Conservation (phyloP, 2,888 invertebrate genomes). For the Melieria omissa region DNA sequence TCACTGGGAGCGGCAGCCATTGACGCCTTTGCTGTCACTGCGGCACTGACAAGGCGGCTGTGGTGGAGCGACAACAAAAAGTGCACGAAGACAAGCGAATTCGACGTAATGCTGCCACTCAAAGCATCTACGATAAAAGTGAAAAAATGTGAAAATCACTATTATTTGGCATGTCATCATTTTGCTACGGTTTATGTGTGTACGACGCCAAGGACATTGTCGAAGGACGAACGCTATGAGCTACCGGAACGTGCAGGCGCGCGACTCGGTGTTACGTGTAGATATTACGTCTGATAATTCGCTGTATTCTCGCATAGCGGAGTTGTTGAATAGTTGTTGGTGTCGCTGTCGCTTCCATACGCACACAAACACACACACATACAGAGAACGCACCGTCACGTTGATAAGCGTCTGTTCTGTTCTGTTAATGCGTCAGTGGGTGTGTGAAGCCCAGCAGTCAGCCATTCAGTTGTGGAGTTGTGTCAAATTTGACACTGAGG, state of each 20-base stretch:
- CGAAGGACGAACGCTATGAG: too few relatives aligned
- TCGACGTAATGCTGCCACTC: slow-evolving; percentile 4
- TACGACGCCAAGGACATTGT: too few relatives aligned
- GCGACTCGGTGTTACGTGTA: too few relatives aligned
- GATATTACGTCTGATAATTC: too few relatives aligned
- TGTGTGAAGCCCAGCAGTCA: too few relatives aligned
- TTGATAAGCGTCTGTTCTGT: not conserved
- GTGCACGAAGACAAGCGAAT: not conserved
- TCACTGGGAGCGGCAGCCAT: not conserved
- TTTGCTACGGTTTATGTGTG: not conserved
- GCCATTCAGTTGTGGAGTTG: too few relatives aligned
- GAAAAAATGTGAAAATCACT: slow-evolving; percentile 26
- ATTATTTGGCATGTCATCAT: slow-evolving; percentile 31
- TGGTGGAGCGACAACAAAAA: not conserved
- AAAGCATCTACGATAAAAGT: slow-evolving; percentile 16
- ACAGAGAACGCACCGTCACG: not conserved
- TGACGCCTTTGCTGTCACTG: not conserved
- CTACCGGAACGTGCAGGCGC: too few relatives aligned
- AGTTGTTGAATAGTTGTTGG: not conserved
- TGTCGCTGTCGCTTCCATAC: not conserved
- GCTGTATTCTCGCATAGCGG: too few relatives aligned
- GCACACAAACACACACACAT: not conserved
- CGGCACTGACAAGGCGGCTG: not conserved
- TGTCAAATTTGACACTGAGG: too few relatives aligned
- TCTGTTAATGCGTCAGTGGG: too few relatives aligned